Evolutionary conservation across 1,140 invertebrate genomes (phyloP), one percentile per base, ranked within the genome.

Genomic region (Maniola jurtina): DNA sequence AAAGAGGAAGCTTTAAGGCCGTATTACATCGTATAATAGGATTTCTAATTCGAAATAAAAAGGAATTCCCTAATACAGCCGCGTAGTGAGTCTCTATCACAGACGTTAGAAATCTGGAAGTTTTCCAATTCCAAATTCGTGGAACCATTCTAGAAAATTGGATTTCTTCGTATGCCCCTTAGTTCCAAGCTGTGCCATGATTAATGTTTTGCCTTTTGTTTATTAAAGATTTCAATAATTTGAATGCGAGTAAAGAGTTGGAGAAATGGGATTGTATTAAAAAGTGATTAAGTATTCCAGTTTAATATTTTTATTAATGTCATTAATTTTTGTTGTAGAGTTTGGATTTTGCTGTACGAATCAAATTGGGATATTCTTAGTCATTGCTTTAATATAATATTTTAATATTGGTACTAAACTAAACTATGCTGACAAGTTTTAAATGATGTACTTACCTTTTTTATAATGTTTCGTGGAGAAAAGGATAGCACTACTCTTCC

Each of bases 51-150:
- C 45, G 48, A 61, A 67, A 38, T 64, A 58, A 58, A 63, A 64
- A 48, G 42, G 52, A 58, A 55, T 48, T 58, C 42, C 40, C 55
- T 59, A 50, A 61, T 64, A 69, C 61, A 48, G 56, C 58, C 57
- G 50, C 45, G 14, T 60, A 70, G 70, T 55, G 68, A 66, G 59
- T 66, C 66, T 75, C 66, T 68, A 77, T 77, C 72, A 75, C 60
- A 71, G 58, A 71, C 70, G 64, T 74, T 77, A 75, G 71, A 79
- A 77, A 77, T 73, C 75, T 79, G 75, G 77, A 79, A 79, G 72
- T 73, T 77, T 75, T 77, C 75, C 75, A 77, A 80, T 80, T 73
- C 66, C 59, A 72, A 75, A 80, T 80, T 75, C 70, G 73, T 77
- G 63, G 64, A 70, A 72, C 66, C 71, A 77, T 80, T 80, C 66